phyloP scores from a whole-genome alignment of 2,797 vertebrate genomes.

The Rachycentron canadum region DNA sequence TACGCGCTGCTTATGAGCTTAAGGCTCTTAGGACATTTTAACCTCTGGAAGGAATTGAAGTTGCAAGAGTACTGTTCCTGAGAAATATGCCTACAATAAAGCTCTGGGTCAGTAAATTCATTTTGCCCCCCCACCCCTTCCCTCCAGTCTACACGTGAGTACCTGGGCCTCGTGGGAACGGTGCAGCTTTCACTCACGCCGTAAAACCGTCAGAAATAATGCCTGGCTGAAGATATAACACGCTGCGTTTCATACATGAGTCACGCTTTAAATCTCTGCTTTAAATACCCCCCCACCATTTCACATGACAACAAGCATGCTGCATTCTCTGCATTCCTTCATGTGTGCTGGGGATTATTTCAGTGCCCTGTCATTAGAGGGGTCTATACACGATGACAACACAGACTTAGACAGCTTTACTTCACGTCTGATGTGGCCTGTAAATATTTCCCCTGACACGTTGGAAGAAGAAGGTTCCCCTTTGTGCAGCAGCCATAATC shows the following conservation, averaged over 20 bases:
- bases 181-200: constrained; percentile 61
- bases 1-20: constrained; percentile 50
- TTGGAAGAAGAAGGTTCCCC: constrained; percentile 52
- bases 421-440: constrained; percentile 75
- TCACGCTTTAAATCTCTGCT: constrained; percentile 71
- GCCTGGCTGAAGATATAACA: constrained; percentile 60
- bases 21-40: constrained; percentile 47
- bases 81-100: constrained; percentile 64
- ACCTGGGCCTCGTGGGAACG: constrained; percentile 63
- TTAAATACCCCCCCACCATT: constrained; percentile 72
- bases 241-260: constrained; percentile 58
- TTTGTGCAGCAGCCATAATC: constrained; percentile 55
- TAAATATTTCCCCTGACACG: constrained; percentile 71
- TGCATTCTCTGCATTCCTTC: constrained; percentile 75
- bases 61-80: constrained; percentile 3
- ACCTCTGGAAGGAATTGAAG: constrained; percentile 43
- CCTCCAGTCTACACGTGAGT: constrained; percentile 36
- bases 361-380: constrained; percentile 77
- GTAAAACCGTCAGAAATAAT: constrained; percentile 70
- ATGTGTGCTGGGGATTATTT: constrained; percentile 68
- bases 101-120: constrained; percentile 55
- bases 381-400: constrained; percentile 75
- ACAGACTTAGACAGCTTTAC: constrained; percentile 66
- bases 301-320: constrained; percentile 72
- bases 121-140: too few relatives aligned